Evolutionary conservation across 2,888 invertebrate genomes (phyloP), one percentile per base, ranked within the genome.

Genomic region (Megastigmus dorsalis): DNA sequence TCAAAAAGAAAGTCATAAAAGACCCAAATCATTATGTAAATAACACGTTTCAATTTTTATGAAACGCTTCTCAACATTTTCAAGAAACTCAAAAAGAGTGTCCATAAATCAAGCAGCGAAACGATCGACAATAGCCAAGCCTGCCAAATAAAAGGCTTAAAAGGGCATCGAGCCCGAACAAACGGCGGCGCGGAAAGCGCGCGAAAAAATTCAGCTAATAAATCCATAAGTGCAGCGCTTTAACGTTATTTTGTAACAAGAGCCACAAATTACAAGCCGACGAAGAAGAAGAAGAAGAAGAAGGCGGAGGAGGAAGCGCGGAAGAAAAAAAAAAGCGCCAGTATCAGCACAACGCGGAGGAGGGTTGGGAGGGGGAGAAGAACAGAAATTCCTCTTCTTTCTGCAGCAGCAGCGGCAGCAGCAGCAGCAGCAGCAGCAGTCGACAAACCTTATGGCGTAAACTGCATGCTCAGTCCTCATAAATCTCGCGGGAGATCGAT

Each of bases 391-490:
- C 57, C 59, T 28, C 41, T 28, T 63, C 38, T 55, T 15, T 13
- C 28, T 5, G 33, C 30, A 7, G 28, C 41, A 15, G 2, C 33
- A 15, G 4, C n/a, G 38, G 57, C 28, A 3, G 33, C 30, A 7
- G 28, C 41, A 15, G 2, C 33, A 15, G 4, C n/a, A 50, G 57
- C 28, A 5, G 36, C 59, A 33, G 38, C 55, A 30, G 36, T 65
- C 68, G 57, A 57, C 67, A 36, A 62, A 67, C 74, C 68, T 68
- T 69, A 73, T 69, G 67, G 65, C 76, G 62, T 73, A 73, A 76
- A 69, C 76, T 76, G 73, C 76, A 76, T 66, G 70, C 69, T 70
- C 73, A 60, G 69, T 69, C 62, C 73, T 62, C 73, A 70, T 76
- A 76, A 76, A 76, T 76, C 76, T 74, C 65, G 38, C 63, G 43